Base-by-base conservation (phyloP, 2,113 vertebrate genomes). In the Oncorhynchus masou region DNA sequence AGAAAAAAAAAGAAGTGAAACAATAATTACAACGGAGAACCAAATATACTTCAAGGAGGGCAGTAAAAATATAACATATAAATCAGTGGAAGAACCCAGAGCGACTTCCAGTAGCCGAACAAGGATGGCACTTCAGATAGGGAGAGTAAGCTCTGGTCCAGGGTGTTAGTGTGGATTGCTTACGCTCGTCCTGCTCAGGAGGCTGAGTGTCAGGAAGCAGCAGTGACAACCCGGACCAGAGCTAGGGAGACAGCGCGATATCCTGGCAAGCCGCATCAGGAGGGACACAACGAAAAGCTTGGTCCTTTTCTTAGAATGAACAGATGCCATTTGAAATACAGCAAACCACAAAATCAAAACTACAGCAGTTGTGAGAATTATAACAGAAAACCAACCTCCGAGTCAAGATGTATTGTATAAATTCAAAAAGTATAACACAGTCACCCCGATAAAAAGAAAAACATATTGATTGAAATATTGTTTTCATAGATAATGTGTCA, bases 71-170 rank as follows among this genome's bases (percentile, higher is more conserved):
- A 87, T 86, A 64, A 77, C 81, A 76, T 81, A 87, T 77, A 88
- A 34, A 86, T 81, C 89, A 84, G 79, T 88, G 90, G 87, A 91
- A 87, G 86, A 92, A 91, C 85, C 83, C 78, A 86, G 83, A 88
- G 84, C 31, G 60, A 84, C 86, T 82, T 90, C 83, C 83, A 86
- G 87, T 85, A 91, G 80, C 82, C 67, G 69, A 87, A 85, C 75
- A 81, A 77, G 64, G 85, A 82, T 74, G 85, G 81, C 85, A 86
- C 86, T 80, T 83, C 82, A 79, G 79, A 82, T 20, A 74, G 34
- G 48, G 39, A 22, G 74, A 84, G 75, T 73, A 80, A 80, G 51
- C 51, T 19, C 12, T 16, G 51, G 51, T 54, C 51, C 51, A 54
- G 51, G 51, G 51, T 54, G 4, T 19, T 19, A 54, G 51, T 54